Evolutionary conservation across 2,888 invertebrate species (phyloP), one percentile per base, ranked within the genome.

Genomic region (Sympetrum striolatum): DNA sequence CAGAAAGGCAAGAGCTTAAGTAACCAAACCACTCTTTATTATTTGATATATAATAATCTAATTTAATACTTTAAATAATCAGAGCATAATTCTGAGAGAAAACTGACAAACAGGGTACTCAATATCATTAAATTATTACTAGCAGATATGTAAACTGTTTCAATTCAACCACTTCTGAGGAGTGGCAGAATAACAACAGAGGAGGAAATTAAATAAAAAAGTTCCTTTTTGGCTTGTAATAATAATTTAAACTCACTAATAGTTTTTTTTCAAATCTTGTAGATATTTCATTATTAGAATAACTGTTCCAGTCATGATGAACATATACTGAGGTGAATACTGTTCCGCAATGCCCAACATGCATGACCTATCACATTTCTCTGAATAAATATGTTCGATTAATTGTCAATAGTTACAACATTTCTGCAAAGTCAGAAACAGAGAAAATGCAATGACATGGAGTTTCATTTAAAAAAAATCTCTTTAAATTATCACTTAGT

Each of bases 281-380:
- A 86, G 86, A 31, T 86, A 86, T 48, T 86, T 86, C 22, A 58
- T 60, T 86, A 86, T 37, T 86, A 35, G 37, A 86, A 86, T 86
- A 86, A 60, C 37, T 86, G 86, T 86, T 60, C 60, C 86, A 86
- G 86, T 86, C 35, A 86, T 86, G 86, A 86, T 86, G 86, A 86
- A 86, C 60, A 64, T 86, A 86, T 86, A 86, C 86, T 86, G 60
- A 86, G 86, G 86, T 86, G 86, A 86, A 86, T 86, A 86, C 86
- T 86, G 86, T 86, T 86, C 86, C 86, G 64, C 64, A 86, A 86
- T 86, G 35, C 64, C 86, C 60, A 86, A 86, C 86, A 64, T 86
- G 60, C 37, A 86, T 86, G 86, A 86, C 64, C 86, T 86, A 86
- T 86, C 86, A 86, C 86, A 86, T 60, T 86, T 86, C 86, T 86